These are phyloP conservation scores for Apostichopus parvimensis DNA, from an alignment of 35 echinoderm and acorn worm species.

Conservation along the genomic window DNA sequence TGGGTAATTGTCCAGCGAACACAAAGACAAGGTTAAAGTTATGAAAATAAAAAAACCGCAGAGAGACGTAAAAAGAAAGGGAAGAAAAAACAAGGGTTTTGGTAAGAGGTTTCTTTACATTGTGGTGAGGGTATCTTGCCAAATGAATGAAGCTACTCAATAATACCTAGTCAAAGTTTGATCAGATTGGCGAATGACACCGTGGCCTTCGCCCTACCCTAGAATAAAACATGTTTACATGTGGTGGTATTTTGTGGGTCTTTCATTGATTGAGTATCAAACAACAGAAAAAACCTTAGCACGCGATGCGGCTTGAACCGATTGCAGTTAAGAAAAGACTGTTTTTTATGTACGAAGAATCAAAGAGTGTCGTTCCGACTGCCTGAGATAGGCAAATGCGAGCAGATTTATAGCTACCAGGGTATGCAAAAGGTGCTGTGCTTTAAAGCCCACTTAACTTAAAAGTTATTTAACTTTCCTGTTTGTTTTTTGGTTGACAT, in stretches of 20 bases:
- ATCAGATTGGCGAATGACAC: neutral
- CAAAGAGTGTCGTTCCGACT: neutral
- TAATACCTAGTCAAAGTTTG: neutral
- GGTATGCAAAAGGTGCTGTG: neutral
- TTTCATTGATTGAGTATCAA: neutral
- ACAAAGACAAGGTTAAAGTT: neutral
- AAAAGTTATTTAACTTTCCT: conserved; percentile 16
- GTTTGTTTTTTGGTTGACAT: neutral
- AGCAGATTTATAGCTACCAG: neutral
- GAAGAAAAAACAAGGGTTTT: no score
- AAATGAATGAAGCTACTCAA: neutral
- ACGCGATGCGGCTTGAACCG: neutral
- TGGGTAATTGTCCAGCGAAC: neutral
- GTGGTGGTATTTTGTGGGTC: neutral
- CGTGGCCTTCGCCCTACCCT: conserved; percentile 7
- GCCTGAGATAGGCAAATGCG: neutral
- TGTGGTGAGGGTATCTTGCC: neutral
- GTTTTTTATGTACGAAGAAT: neutral
- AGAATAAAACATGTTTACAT: conserved; percentile 34
- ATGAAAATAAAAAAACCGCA: neutral
- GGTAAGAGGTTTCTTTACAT: neutral
- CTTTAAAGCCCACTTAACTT: neutral
- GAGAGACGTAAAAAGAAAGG: neutral
- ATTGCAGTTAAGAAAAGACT: neutral
- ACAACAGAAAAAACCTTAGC: neutral